Percentiles rank a stretch among this genome's conserved stretches.
phyloP scores from a whole-genome alignment of 2,888 invertebrate species.

The Diaperis boleti region DNA sequence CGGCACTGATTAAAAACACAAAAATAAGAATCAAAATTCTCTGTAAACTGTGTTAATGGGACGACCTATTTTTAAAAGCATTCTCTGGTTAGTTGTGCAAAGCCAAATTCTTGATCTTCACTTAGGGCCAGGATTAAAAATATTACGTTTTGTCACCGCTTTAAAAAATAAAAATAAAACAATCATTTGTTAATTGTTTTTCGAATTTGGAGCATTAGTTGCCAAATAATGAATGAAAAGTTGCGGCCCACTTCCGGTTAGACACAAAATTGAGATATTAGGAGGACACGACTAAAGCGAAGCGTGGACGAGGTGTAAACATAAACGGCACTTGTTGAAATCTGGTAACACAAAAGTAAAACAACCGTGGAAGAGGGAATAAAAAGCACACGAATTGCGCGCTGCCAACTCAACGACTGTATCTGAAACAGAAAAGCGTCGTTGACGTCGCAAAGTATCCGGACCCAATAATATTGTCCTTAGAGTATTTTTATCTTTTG shows the following conservation, averaged over 20 bases:
- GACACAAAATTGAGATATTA: not conserved
- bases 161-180: too few species aligned
- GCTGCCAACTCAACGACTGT: constrained; percentile 59
- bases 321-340: constrained; percentile 26
- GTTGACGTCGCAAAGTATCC: constrained; percentile 49
- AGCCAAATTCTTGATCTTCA: constrained; percentile 45
- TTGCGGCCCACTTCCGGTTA: not conserved
- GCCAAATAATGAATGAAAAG: not conserved
- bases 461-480: constrained; percentile 45
- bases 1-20: constrained; percentile 12
- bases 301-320: constrained; percentile 15
- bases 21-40: constrained; percentile 19
- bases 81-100: constrained; percentile 28
- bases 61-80: constrained; percentile 45
- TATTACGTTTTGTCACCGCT: constrained; percentile 5
- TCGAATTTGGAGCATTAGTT: not conserved
- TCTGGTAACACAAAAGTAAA: constrained; percentile 27
- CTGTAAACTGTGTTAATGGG: constrained; percentile 17
- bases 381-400: constrained; percentile 48
- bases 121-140: constrained; percentile 22
- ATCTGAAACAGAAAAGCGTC: constrained; percentile 47
- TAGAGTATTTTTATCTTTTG: constrained; percentile 58
- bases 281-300: constrained; percentile 2
- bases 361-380: constrained; percentile 41
- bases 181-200: too few species aligned